These are phyloP conservation scores for Chloroceryle aenea DNA, from an alignment of 2,113 vertebrate species.

Conservation along the genomic window DNA sequence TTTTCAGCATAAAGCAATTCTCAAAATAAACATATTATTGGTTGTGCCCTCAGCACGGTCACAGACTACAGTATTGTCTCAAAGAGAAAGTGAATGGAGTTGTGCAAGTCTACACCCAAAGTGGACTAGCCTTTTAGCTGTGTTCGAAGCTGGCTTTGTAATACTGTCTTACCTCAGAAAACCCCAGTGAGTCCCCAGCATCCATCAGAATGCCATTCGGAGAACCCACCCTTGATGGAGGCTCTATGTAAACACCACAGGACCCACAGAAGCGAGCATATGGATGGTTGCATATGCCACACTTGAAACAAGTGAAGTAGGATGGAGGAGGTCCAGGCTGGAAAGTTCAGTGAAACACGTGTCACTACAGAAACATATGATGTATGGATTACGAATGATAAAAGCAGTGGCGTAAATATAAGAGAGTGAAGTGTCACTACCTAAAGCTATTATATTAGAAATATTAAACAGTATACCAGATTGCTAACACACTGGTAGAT, in stretches of 20 bases:
- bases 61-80: background rate
- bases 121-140: background rate
- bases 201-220: background rate
- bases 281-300: conserved; percentile 80
- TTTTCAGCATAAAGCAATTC: background rate
- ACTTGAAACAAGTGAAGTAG: conserved; percentile 80
- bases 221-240: conserved; percentile 42
- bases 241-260: conserved; percentile 83
- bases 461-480: background rate
- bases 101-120: accelerated
- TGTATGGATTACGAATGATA: background rate
- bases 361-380: background rate
- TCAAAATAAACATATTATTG: accelerated
- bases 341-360: conserved; percentile 17
- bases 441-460: background rate
- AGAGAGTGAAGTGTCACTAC: background rate
- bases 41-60: background rate
- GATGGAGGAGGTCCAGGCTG: conserved; percentile 71
- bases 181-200: background rate
- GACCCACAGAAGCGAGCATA: conserved; percentile 82
- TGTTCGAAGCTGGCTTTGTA: background rate
- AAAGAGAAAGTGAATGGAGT: background rate
- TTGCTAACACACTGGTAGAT: background rate
- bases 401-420: background rate
- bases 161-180: conserved; percentile 57